Conservation (phyloP, 35 echinoderm and acorn worm genomes). For the Apostichopus japonicus region DNA sequence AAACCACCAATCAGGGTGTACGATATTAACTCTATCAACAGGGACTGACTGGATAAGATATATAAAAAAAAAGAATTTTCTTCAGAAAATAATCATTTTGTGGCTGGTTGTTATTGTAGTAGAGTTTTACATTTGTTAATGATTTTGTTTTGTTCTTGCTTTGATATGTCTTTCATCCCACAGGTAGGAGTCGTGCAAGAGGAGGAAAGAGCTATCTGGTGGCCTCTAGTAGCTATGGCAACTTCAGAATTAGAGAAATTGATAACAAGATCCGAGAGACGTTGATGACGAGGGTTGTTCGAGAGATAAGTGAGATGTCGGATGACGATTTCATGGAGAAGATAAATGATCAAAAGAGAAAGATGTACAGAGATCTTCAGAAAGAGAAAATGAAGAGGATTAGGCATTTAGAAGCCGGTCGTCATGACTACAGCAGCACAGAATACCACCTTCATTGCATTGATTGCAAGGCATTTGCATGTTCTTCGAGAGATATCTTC, state of each 20-base stretch:
- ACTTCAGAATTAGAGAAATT: conserved; percentile 36
- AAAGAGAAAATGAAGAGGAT: neutral
- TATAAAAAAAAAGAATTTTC: too few relatives aligned
- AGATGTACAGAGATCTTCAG: neutral
- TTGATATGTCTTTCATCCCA: too few relatives aligned
- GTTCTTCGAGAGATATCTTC: conserved; percentile 16
- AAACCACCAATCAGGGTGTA: too few relatives aligned
- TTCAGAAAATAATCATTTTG: too few relatives aligned
- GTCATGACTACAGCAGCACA: neutral
- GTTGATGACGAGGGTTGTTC: conserved; percentile 41
- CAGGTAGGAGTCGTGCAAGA: conserved; percentile 59
- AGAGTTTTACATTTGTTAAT: too few relatives aligned
- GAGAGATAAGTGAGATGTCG: conserved; percentile 43
- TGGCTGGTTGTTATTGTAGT: too few relatives aligned
- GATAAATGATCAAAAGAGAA: neutral
- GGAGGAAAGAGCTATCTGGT: conserved; percentile 66
- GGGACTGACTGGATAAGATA: too few relatives aligned
- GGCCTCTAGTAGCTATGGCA: conserved; percentile 38
- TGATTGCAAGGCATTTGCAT: conserved; percentile 19
- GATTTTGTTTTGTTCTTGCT: too few relatives aligned
- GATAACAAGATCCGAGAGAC: conserved; percentile 51
- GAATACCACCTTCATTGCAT: conserved; percentile 29
- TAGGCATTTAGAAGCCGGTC: neutral
- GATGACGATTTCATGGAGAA: conserved; percentile 7
- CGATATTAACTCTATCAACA: too few relatives aligned